Evolutionary conservation across 2,888 invertebrate species (phyloP), one percentile per base, ranked within the genome.

Genomic region (Drosophila anomelani): DNA sequence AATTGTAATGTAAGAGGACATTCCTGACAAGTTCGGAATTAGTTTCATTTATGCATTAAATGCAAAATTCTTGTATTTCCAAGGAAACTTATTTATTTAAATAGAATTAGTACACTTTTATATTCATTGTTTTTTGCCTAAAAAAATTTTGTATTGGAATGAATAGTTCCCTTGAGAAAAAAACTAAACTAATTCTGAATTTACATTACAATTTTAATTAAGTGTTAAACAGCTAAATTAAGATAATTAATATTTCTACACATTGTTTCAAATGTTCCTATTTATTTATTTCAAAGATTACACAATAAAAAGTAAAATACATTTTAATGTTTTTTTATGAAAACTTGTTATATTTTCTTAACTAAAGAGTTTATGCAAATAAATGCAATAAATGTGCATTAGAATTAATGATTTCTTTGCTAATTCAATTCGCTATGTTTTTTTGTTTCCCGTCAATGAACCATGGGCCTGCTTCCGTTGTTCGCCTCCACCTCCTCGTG

Each of bases 401-500:
- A 17, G 7, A 3, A 6, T 12, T 23, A 7, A 32, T 17, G 12
- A 32, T 32, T 13, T 32, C 32, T 20, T 49, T 2, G 32, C 49
- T 32, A 20, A 13, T 20, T 20, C 32, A 51, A 51, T 51, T 51
- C 20, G 20, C 15, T 53, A 53, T 10, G 3, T n/a, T 15, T 51
- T 23, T 34, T 1, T 13, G 17, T 10, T 29, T 29, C 29, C 12
- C 4, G 12, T 73, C 34, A 74, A 20, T 74, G 75, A n/a, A 55
- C 58, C 15, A 66, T n/a, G 8, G 61, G 4, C 9, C 51, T 59
- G 20, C 38, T 10, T 5, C 36, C 44, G 5, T 63, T 64, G 38
- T 26, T 26, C 10, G 13, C 36, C 20, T 39, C 43, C 26, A 36
- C 12, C n/a, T 73, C 72, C 9, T 55, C 57, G 43, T 73, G 73